Base-by-base conservation (phyloP, 1,140 invertebrate species). In the Nautilus pompilius region DNA sequence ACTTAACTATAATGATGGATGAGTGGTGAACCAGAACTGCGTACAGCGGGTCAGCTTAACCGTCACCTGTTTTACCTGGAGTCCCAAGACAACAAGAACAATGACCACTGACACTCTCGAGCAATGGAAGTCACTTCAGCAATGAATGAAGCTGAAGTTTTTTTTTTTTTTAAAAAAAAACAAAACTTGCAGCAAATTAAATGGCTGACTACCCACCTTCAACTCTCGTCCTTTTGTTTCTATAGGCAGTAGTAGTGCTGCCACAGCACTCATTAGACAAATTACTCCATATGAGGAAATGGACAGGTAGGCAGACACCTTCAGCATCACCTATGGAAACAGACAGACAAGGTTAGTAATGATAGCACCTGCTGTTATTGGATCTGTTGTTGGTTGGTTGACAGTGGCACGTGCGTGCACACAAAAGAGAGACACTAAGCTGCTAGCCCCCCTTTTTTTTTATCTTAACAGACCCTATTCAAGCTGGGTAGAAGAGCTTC, bases 161-260 rank as follows among this genome's bases (percentile, higher is more conserved):
- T n/a, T n/a, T n/a, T n/a, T n/a, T n/a, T n/a, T n/a, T n/a, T n/a
- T n/a, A n/a, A n/a, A n/a, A n/a, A n/a, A n/a, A n/a, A n/a, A n/a
- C n/a, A n/a, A n/a, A n/a, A n/a, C n/a, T n/a, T n/a, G n/a, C n/a
- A n/a, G n/a, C n/a, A n/a, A n/a, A n/a, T n/a, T n/a, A n/a, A n/a
- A n/a, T n/a, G n/a, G n/a, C n/a, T n/a, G n/a, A n/a, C n/a, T 49
- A 34, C 65, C 62, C 68, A 81, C 81, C 74, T 76, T 79, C 75
- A 83, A 75, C 67, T 81, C 76, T 60, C 78, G 68, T 3, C 81
- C 81, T 66, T 80, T 82, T 26, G 82, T 84, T 70, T 84, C 82
- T 41, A 82, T 80, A 15, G 82, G 82, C 58, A 84, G 65, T 30
- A 82, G 59, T 26, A 81, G 51, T 5, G 76, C 66, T 20, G 79